Base-by-base conservation (phyloP, 2,888 invertebrate genomes). In the Halocaridina rubra region DNA sequence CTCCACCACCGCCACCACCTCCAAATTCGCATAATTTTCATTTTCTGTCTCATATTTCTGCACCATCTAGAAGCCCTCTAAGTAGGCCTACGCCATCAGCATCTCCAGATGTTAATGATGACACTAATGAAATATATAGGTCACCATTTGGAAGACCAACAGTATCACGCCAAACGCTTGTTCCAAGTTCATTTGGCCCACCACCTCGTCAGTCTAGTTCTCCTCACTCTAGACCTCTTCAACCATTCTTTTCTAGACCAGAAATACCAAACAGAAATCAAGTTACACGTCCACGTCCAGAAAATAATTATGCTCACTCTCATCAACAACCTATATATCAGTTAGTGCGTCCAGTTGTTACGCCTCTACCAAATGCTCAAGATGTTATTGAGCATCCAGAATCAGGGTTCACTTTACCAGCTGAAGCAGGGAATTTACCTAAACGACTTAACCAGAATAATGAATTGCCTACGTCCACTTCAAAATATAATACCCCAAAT, bases 361-460 rank as follows among this genome's bases (percentile, higher is more conserved):
- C 67, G 1, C 46, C 33, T 27, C 67, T 67, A 67, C 78, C 78
- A 10, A 46, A 10, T 10, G 46, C 67, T 46, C 78, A 78, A 33
- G 67, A 67, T 16, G 33, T 46, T 0, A 29, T 46, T 13, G 76
- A 77, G 1, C 71, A 59, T 1, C 78, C 78, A 29, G 80, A 80
- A 8, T 61, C 72, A 5, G 80, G 80, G 10, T 80, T 80, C 24
- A 80, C 32, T 7, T 33, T 80, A 16, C 80, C 80, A n/a, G 72
- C 59, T 3, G 80, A 80, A 57, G 80, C 80, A 5, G 76, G 30
- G 7, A 61, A 76, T 13, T 27, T 80, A n/a, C 80, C 80, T 10
- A 57, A 19, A 22, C 81, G 76, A 33, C 71, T 46, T 13, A 10
- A 29, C 13, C 67, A 64, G 19, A 27, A 74, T 22, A 46, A 74